Base-by-base conservation (phyloP, 2,888 invertebrate genomes). In the Cataglyphis rosenhaueri region DNA sequence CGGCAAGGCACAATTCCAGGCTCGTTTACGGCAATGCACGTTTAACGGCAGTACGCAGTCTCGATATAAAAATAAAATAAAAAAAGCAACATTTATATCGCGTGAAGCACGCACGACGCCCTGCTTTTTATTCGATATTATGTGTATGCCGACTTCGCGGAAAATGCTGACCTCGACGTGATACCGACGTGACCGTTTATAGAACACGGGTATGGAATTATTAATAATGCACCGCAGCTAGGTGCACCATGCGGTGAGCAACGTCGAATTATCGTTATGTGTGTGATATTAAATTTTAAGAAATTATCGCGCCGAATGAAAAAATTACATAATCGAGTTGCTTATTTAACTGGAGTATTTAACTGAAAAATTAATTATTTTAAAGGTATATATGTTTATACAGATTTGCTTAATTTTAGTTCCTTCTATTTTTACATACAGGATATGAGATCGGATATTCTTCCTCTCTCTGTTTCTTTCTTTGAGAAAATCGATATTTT, bases 201-300 rank as follows among this genome's bases (percentile, higher is more conserved):
- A 68, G 48, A 48, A 52, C 48, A 29, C 32, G 32, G 25, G 12
- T 44, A 35, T 35, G 35, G 18, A 71, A 79, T 71, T 71, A 78
- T 48, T 78, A 75, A 75, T 64, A 59, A 57, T 76, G 48, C 48
- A n/a, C 48, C n/a, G 44, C 32, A 71, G 25, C 25, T 25, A 25
- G 35, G 6, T 21, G 57, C 15, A 32, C 2, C 15, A 29, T n/a
- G 15, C 25, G 52, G 15, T 15, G 18, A 64, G 35, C 21, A 25
- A 41, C 29, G 21, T 25, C 25, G 52, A 62, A 35, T 74, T 5
- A 18, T 41, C 55, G 57, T 75, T 64, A 55, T n/a, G 25, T 15
- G 12, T n/a, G 25, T 21, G 12, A 44, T 64, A 52, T 75, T 48
- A 29, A 73, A 61, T 61, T 73, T 61, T n/a, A 25, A 73, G 59